Conservation (phyloP, 23 tunicate genomes). For the Trididemnum nubilum region DNA sequence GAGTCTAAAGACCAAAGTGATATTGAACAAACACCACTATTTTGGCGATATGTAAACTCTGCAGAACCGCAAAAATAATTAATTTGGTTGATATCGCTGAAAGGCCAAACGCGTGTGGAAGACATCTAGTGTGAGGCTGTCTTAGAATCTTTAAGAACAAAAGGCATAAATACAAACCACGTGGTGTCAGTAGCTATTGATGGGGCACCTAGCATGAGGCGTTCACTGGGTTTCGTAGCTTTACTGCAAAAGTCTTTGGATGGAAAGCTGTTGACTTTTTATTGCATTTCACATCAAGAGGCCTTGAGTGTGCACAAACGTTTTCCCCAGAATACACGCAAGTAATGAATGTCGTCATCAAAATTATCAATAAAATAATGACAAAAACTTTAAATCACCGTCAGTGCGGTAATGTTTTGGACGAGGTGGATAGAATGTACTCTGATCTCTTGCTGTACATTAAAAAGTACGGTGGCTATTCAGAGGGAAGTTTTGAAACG, state of each 20-base stretch:
- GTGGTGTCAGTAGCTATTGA: conserved; percentile 53
- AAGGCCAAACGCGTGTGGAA: conserved; percentile 38
- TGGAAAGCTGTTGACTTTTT: conserved; percentile 41
- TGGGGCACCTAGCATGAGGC: conserved; percentile 54
- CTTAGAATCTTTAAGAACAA: conserved; percentile 32
- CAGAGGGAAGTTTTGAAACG: conserved; percentile 51
- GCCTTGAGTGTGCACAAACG: conserved; percentile 40
- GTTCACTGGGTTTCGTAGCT: conserved; percentile 35
- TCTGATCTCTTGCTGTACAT: conserved; percentile 39
- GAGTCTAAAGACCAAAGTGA: conserved; percentile 41
- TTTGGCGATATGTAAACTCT: conserved; percentile 49
- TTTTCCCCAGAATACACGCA: conserved; percentile 40
- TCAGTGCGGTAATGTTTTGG: conserved; percentile 27
- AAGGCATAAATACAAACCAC: conserved; percentile 36
- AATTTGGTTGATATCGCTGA: conserved; percentile 37
- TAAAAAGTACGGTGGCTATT: conserved; percentile 46
- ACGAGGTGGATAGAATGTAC: conserved; percentile 48
- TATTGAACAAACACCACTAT: conserved; percentile 40
- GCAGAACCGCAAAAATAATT: conserved; percentile 34
- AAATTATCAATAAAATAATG: conserved; percentile 40
- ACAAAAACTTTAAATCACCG: conserved; percentile 43
- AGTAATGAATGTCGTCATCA: conserved; percentile 42
- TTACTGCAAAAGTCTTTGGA: conserved; percentile 45
- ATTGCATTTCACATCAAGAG: conserved; percentile 44
- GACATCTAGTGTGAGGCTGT: conserved; percentile 49